Conservation (phyloP, 2,797 vertebrate genomes). For the Parauchenoglanis ngamensis region DNA sequence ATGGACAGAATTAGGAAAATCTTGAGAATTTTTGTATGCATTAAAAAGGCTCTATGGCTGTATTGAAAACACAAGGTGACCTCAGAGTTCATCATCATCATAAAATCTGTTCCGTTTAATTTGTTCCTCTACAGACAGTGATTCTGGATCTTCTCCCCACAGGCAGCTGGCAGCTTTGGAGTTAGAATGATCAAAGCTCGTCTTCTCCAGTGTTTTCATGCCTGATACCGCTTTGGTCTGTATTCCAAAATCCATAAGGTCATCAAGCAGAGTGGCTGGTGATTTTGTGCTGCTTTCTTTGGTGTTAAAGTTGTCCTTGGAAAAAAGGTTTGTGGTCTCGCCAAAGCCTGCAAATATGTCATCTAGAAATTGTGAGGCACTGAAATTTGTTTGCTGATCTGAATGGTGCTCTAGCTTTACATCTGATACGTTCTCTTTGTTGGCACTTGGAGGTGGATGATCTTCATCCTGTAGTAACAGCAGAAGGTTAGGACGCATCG, state of each 20-base stretch:
- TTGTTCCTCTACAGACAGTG: conserved; percentile 78
- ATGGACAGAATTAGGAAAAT: conserved; percentile 67
- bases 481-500: conserved; percentile 67
- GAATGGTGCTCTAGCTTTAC: conserved; percentile 46
- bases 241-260: conserved; percentile 76
- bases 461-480: conserved; percentile 66
- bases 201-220: conserved; percentile 32
- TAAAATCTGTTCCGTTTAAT: conserved; percentile 84
- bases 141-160: conserved; percentile 62
- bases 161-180: conserved; percentile 49
- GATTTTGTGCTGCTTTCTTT: conserved; percentile 50
- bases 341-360: conserved; percentile 75
- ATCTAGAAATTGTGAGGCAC: conserved; percentile 72
- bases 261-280: conserved; percentile 62
- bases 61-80: conserved; percentile 19
- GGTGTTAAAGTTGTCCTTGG: conserved; percentile 63
- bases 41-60: conserved; percentile 51
- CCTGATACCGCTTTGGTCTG: conserved; percentile 48
- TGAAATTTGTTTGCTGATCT: conserved; percentile 57
- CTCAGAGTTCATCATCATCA: conserved; percentile 56
- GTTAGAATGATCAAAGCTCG: conserved; percentile 50
- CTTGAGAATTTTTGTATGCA: conserved; percentile 16
- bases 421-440: conserved; percentile 57
- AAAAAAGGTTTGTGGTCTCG: conserved; percentile 63
- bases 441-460: conserved; percentile 69